phyloP scores from a whole-genome alignment of 2,888 invertebrate genomes.

The Clepsis dumicolana region DNA sequence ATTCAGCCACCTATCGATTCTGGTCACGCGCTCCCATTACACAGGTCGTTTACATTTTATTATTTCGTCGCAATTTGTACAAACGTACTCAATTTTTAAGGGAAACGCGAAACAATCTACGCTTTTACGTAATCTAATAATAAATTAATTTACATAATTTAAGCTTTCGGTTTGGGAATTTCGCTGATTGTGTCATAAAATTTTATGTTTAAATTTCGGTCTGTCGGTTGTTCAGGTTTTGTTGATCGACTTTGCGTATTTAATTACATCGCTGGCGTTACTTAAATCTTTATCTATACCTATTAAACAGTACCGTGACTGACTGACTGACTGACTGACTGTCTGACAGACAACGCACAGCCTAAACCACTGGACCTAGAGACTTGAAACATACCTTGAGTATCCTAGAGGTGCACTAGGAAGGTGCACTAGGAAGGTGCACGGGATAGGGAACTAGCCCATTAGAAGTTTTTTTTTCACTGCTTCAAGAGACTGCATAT shows the following conservation, averaged over 20 bases:
- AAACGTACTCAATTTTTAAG: slow-evolving; percentile 7
- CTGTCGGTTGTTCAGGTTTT: neutral
- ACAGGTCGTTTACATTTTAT: slow-evolving; percentile 34
- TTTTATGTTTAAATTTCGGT: slow-evolving; percentile 26
- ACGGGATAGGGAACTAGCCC: too few relatives aligned
- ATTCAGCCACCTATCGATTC: slow-evolving; percentile 19
- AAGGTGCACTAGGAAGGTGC: too few relatives aligned
- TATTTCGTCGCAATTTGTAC: slow-evolving; percentile 35
- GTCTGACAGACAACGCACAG: too few relatives aligned
- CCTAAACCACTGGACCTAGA: too few relatives aligned
- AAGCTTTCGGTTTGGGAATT: slow-evolving; percentile 20
- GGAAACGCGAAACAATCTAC: slow-evolving; percentile 18
- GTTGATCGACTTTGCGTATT: slow-evolving; percentile 5
- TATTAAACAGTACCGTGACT: too few relatives aligned
- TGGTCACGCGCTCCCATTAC: slow-evolving; percentile 24
- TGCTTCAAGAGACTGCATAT: too few relatives aligned
- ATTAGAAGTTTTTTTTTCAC: too few relatives aligned
- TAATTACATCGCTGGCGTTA: neutral
- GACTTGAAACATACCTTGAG: too few relatives aligned
- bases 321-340: too few relatives aligned
- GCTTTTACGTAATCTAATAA: slow-evolving; percentile 31
- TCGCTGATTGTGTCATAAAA: slow-evolving; percentile 31
- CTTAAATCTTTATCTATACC: too few relatives aligned
- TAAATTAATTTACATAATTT: slow-evolving; percentile 34
- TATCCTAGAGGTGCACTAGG: too few relatives aligned